Conservation (phyloP, 2,888 invertebrate genomes). For the Drosophila niveifrons region DNA sequence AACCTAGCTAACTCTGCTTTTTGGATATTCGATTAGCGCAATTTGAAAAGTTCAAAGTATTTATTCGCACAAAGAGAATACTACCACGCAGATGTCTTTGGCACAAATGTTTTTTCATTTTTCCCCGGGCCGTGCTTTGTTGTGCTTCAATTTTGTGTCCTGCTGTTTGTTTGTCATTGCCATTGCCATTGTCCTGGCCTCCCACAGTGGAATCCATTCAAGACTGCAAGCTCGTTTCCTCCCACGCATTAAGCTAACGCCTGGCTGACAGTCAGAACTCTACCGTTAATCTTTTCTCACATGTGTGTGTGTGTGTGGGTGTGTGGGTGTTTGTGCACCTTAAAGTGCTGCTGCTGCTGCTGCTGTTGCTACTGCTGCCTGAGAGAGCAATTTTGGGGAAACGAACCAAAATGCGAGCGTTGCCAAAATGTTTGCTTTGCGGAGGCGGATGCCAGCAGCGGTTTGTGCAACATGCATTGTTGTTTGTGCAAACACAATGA, state of each 20-base stretch:
- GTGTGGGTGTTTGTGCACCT: constrained; percentile 18
- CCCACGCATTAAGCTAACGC: constrained; percentile 14
- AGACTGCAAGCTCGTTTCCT: constrained; percentile 34
- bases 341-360: constrained; percentile 14
- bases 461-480: constrained; percentile 53
- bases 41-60: not conserved
- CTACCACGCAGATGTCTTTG: constrained; percentile 33
- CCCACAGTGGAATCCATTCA: constrained; percentile 20
- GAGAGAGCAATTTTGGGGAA: constrained; percentile 12
- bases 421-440: constrained; percentile 60
- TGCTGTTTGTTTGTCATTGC: constrained; percentile 45
- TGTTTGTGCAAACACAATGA: constrained; percentile 57
- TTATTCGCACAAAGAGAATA: constrained; percentile 11
- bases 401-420: constrained; percentile 18
- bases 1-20: not conserved
- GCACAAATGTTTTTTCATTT: constrained; percentile 34
- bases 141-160: constrained; percentile 68
- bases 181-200: constrained; percentile 42
- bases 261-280: constrained; percentile 39
- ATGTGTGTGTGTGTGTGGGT: constrained; percentile 25
- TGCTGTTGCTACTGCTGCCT: constrained; percentile 6
- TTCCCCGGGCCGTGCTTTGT: constrained; percentile 51
- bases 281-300: constrained; percentile 63
- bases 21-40: not conserved
- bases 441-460: constrained; percentile 38